Evolutionary conservation across 2,888 invertebrate genomes (phyloP), one percentile per base, ranked within the genome.

Genomic region (Drosophila peninsularis): DNA sequence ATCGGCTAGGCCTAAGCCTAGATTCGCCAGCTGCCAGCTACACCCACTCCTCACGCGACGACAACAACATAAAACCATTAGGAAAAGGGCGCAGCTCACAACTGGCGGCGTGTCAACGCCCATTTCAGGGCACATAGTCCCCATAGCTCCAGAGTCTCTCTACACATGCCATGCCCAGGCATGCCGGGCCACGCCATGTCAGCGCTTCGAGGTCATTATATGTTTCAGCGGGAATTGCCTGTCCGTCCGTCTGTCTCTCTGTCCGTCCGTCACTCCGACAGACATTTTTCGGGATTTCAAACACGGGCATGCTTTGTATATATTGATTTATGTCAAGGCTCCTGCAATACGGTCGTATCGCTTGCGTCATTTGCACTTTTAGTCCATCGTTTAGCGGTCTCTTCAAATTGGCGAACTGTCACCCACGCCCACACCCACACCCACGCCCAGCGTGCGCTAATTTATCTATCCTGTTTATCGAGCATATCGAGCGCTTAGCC

Each of bases 61-160:
- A 52, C 57, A 62, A 75, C 82, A 84, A 74, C 88, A 85, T 84
- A 82, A 88, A 88, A 82, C 88, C 88, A 84, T 84, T 88, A 88
- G 76, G 63, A 88, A 66, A 84, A 70, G 65, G 70, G 88, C 83
- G 86, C 80, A 82, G 74, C 74, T 66, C 70, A 55, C 42, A 58
- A 56, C 52, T 75, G 63, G 74, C 67, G 62, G 71, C 83, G 70
- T 75, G 83, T 83, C 84, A 69, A 77, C 83, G 82, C 82, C 87
- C 86, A 86, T 60, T 73, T 65, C 42, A 62, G 58, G 37, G 36
- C 44, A 32, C 52, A 45, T 32, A 34, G 49, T 34, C 21, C 53
- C n/a, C 9, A 10, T 47, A 45, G 45, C 39, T 45, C 19, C 41
- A 14, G 32, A 32, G 53, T 52, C 9, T 44, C 44, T 47, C 49